Percentiles rank a stretch among this genome's conserved stretches.
These are phyloP conservation scores for Ips typographus DNA, from an alignment of 1,140 invertebrate species.

Conservation along the genomic window DNA sequence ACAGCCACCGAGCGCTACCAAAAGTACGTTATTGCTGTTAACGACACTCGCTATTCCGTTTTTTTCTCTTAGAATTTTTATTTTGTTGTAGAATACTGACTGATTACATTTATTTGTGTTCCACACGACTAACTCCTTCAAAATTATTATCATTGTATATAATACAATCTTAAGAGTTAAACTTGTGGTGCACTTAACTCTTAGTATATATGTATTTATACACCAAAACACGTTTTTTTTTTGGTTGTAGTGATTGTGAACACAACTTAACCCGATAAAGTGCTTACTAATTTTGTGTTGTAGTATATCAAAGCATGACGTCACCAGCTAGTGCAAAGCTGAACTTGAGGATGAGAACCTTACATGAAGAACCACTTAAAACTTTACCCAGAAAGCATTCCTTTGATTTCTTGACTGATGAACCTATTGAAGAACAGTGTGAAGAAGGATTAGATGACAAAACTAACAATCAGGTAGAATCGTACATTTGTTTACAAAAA, in stretches of 20 bases:
- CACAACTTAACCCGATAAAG: not conserved
- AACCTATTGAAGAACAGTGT: constrained; percentile 48
- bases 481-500: constrained; percentile 1
- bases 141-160: too few species aligned
- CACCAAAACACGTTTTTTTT: too few species aligned
- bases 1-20: constrained; percentile 66
- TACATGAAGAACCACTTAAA: constrained; percentile 77
- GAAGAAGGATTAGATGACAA: constrained; percentile 60
- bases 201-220: too few species aligned
- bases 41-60: constrained; percentile 17
- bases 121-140: too few species aligned
- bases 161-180: too few species aligned
- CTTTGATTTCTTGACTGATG: constrained; percentile 47
- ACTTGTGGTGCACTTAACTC: not conserved
- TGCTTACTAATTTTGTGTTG: not conserved
- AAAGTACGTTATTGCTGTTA: constrained; percentile 63
- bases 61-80: too few species aligned
- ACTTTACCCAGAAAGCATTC: constrained; percentile 48
- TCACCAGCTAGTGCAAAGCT: constrained; percentile 81
- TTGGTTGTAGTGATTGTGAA: not conserved
- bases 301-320: constrained; percentile 51
- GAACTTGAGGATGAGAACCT: constrained; percentile 84
- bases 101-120: too few species aligned
- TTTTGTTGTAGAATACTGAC: too few species aligned
- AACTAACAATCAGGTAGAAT: constrained; percentile 60